Base-by-base conservation (phyloP, 2,113 vertebrate genomes). In the Gavia stellata region DNA sequence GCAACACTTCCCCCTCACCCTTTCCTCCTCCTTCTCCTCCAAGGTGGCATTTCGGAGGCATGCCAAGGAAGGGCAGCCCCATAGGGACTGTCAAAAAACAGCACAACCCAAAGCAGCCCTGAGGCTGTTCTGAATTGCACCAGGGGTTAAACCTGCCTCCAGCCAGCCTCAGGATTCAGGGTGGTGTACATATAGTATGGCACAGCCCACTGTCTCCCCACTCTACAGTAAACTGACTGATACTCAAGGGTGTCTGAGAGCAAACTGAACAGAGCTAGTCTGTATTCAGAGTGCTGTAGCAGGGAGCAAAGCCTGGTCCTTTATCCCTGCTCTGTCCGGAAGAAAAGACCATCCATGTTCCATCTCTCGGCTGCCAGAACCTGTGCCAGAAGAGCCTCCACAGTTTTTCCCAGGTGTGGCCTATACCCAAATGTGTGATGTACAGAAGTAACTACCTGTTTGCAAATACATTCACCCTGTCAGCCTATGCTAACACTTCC, bases 71-170 rank as follows among this genome's bases (percentile, higher is more conserved):
- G 50, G 86, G 71, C 74, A 91, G 55, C 84, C 94, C 77, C 92
- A 92, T 55, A 94, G 96, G 74, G 94, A 95, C 89, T 88, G 92
- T 89, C 86, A 94, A 91, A 94, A 95, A 94, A 36, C 91, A 92
- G 95, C 84, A 96, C 66, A 95, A 92, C 92, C 89, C 74, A 91
- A 91, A 96, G 95, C 95, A 96, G n/a, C 97, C 94, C 78, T 59
- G 91, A 97, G 94, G 92, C 91, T 90, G 81, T 95, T 97, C 95
- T 96, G 92, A 80, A 66, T 91, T 90, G 84, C 84, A 95, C 58
- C 78, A 95, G 89, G 94, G 95, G 86, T 95, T 96, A 90, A 95
- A 72, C 58, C 74, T 94, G 96, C 96, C 96, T 97, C 84, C 71
- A 96, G 96, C 87, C 92, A 94, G 92, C 97, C 91, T 72, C 94